Base-by-base conservation (phyloP, 1,140 invertebrate genomes). In the Cydia splendana region DNA sequence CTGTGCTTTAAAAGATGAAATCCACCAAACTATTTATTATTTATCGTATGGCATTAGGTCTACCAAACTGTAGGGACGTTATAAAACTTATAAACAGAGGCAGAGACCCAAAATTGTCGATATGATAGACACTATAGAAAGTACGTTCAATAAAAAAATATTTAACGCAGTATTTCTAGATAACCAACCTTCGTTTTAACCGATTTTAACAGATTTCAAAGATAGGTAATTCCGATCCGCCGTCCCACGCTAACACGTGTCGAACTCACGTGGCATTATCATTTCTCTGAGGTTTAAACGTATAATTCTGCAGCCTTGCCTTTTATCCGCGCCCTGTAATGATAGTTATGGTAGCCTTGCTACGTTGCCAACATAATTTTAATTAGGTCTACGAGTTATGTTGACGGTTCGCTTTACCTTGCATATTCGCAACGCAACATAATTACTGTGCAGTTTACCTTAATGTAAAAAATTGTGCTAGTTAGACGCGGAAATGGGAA, bases 361-460 rank as follows among this genome's bases (percentile, higher is more conserved):
- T 69, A 0, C 10, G 65, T 34, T 69, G 65, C 28, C 65, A 69
- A 69, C 65, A 38, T 4, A 30, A 34, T 34, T 38, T 30, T 69
- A 69, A 69, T 69, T 69, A 34, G 65, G 12, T 20, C 34, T 20
- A 9, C 20, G 57, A 65, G n/a, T 69, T 69, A 69, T 69, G 65
- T 69, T 38, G 65, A 12, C 65, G 24, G 9, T 67, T 28, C 28
- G 65, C 65, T 9, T 69, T 38, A 69, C 65, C 65, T 69, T 69
- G 28, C 34, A 67, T 67, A 30, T 67, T 34, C 30, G 24, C 15
- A 15, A 69, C 15, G 65, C 9, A 13, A 69, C n/a, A 18, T 18
- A 7, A 13, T 69, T 69, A 38, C 28, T 30, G 9, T 28, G 18
- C 30, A 69, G 15, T 69, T 69, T 38, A n/a, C 18, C 13, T 67